A percentile compares a stretch with the other conserved stretches of the same genome.
Evolutionary conservation across 2,888 invertebrate species (phyloP).

Genomic region (Apeira syringaria): DNA sequence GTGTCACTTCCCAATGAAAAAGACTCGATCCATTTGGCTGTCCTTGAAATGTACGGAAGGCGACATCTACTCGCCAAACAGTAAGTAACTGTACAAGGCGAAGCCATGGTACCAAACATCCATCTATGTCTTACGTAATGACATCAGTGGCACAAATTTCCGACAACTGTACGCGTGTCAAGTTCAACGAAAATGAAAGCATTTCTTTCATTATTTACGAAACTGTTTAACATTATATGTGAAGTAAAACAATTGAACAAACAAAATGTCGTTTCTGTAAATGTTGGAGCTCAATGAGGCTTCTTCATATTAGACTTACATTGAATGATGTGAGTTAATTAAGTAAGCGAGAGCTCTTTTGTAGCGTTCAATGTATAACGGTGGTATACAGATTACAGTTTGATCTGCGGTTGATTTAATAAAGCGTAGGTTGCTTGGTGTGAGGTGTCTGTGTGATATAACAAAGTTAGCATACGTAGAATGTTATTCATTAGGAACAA

Average conservation of each 20-base stretch:
- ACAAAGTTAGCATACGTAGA: too few species aligned
- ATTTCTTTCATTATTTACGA: slow-evolving; percentile 25
- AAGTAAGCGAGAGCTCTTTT: slow-evolving; percentile 2
- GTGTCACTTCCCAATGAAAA: slow-evolving; percentile 79
- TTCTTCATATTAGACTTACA: slow-evolving; percentile 13
- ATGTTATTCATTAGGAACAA: too few species aligned
- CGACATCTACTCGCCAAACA: slow-evolving; percentile 3
- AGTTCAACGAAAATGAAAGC: slow-evolving; percentile 72
- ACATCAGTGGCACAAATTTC: slow-evolving; percentile 42
- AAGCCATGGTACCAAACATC: slow-evolving; percentile 10
- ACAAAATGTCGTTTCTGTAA: slow-evolving; percentile 40
- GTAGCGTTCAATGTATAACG: slow-evolving; percentile 7
- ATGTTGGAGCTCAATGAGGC: slow-evolving; percentile 1
- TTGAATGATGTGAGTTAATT: slow-evolving; percentile 8
- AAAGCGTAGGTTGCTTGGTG: slow-evolving; percentile 3
- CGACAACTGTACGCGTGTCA: slow-evolving; percentile 55
- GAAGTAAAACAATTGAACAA: slow-evolving; percentile 38
- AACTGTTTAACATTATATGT: neutral
- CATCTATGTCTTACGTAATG: slow-evolving; percentile 42
- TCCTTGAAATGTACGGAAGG: slow-evolving; percentile 68
- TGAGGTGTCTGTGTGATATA: neutral
- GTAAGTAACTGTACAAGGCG: slow-evolving; percentile 9
- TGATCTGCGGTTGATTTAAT: neutral
- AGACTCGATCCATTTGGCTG: slow-evolving; percentile 58
- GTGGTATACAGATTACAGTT: slow-evolving; percentile 1